These are phyloP conservation scores for Stegodyphus mimosarum DNA, from an alignment of 1,140 invertebrate species.

Conservation along the genomic window DNA sequence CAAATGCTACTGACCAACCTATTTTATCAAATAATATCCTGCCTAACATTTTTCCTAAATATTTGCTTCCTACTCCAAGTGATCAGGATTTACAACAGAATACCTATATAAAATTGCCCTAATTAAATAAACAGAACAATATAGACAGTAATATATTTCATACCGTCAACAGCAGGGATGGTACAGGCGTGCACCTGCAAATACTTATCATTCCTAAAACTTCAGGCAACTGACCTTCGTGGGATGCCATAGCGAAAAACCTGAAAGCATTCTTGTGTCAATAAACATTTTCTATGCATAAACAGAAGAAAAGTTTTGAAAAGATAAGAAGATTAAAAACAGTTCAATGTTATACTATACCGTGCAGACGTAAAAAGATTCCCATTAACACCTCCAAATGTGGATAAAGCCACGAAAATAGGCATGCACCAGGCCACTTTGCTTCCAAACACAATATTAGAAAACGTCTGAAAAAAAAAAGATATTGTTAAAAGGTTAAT, in stretches of 20 bases:
- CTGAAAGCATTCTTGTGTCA: constrained; percentile 64
- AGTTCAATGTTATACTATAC: constrained; percentile 3
- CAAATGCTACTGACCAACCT: too few relatives aligned
- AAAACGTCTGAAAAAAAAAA: constrained; percentile 76
- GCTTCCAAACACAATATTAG: constrained; percentile 79
- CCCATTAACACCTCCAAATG: constrained; percentile 89
- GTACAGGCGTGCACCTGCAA: constrained; percentile 81
- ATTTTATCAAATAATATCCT: too few relatives aligned
- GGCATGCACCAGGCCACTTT: constrained; percentile 83
- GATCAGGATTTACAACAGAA: too few relatives aligned
- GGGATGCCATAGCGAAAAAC: constrained; percentile 80
- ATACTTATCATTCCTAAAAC: constrained; percentile 83
- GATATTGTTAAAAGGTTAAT: not conserved
- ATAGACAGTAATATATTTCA: not conserved
- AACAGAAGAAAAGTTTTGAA: not conserved
- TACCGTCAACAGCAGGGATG: constrained; percentile 78
- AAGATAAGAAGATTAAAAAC: not conserved
- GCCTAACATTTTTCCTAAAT: too few relatives aligned
- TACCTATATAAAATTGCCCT: too few relatives aligned
- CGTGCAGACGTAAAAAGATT: constrained; percentile 86
- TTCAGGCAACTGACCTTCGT: constrained; percentile 84
- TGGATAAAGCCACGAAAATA: constrained; percentile 87
- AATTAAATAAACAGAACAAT: too few relatives aligned
- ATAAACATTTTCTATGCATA: not conserved
- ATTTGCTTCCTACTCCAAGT: too few relatives aligned